Evolutionary conservation across 2,797 vertebrate species (phyloP).

Genomic region (Eidolon dupreanum): DNA sequence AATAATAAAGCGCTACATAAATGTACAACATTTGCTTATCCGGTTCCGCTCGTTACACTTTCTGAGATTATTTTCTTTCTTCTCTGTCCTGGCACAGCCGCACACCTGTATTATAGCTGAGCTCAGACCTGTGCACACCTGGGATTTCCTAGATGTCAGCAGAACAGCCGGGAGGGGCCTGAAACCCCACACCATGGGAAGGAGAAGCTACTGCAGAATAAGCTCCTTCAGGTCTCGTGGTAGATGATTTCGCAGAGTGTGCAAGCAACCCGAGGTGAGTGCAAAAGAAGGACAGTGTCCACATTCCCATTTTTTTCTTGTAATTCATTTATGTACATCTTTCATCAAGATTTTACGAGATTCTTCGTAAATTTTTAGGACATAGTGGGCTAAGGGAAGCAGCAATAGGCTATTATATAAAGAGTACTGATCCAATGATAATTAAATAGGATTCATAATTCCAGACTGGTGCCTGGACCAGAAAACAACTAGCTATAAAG

Average conservation of each 20-base stretch:
- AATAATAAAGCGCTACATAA: background rate
- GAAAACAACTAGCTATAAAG: background rate
- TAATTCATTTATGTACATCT: background rate
- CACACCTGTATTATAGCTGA: background rate
- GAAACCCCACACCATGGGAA: background rate
- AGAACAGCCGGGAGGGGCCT: background rate
- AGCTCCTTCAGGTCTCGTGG: background rate
- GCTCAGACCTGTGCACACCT: background rate
- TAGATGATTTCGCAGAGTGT: background rate
- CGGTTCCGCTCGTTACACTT: background rate
- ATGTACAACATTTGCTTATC: background rate
- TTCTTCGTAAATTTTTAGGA: conserved; percentile 4
- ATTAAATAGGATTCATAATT: background rate
- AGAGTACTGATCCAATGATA: background rate
- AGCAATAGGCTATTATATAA: background rate
- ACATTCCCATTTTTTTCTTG: background rate
- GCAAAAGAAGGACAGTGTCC: background rate
- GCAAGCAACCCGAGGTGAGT: background rate
- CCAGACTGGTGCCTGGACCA: background rate
- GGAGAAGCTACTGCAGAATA: background rate
- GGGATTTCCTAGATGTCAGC: background rate
- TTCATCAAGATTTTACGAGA: background rate
- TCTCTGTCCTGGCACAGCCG: background rate
- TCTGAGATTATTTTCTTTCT: background rate
- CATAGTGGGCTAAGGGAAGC: background rate